Conservation (phyloP, 2,797 vertebrate genomes). For the Sternarchorhynchus goeldii region DNA sequence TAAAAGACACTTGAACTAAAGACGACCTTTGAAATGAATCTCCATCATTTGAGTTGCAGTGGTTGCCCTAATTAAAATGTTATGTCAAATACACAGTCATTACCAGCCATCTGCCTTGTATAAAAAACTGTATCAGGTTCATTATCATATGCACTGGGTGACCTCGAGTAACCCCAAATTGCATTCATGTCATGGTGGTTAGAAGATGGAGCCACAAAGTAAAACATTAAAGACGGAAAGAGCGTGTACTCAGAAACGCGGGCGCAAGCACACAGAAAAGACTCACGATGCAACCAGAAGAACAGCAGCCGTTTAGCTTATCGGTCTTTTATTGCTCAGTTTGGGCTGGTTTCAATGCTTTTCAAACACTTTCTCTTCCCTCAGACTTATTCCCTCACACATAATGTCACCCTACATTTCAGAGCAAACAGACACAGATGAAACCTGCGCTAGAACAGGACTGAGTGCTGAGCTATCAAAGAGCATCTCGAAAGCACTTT, state of each 20-base stretch:
- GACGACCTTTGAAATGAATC: constrained; percentile 55
- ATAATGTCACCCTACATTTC: too few species aligned
- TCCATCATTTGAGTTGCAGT: constrained; percentile 52
- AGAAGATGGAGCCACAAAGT: constrained; percentile 39
- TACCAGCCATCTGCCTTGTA: constrained; percentile 60
- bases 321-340: constrained; percentile 31
- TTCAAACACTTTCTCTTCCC: constrained; percentile 26
- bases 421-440: too few species aligned
- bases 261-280: neutral
- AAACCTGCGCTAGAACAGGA: too few species aligned
- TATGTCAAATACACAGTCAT: constrained; percentile 62
- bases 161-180: constrained; percentile 57
- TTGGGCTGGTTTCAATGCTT: constrained; percentile 38
- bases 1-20: constrained; percentile 49
- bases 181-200: constrained; percentile 50
- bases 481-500: neutral
- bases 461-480: neutral
- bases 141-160: constrained; percentile 61
- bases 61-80: constrained; percentile 61
- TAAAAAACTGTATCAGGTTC: constrained; percentile 57
- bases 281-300: constrained; percentile 23
- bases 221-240: constrained; percentile 7
- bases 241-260: neutral
- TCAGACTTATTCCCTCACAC: neutral
- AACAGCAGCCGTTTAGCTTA: constrained; percentile 16